Conservation (phyloP, 2,113 vertebrate species). For the human region GRCh38 chr13:38769001-38769500, state of each 20-base stretch:
- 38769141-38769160: background rate
- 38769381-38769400: background rate
- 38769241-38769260: background rate
- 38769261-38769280: background rate
- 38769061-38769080: background rate
- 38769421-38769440: too few species aligned
- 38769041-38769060: background rate
- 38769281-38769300: background rate
- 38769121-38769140: background rate
- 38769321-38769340: background rate
- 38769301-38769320: background rate
- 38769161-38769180: background rate
- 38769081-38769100: background rate
- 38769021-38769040: background rate
- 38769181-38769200: background rate
- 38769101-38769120: background rate
- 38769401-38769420: background rate
- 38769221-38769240: background rate
- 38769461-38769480: background rate
- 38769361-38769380: background rate
- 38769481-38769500: background rate
- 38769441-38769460: background rate
- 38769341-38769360: background rate
- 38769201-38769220: background rate
- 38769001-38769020: background rate